Evolutionary conservation across 2,888 invertebrate genomes (phyloP).

Genomic region (Athalia cordata): DNA sequence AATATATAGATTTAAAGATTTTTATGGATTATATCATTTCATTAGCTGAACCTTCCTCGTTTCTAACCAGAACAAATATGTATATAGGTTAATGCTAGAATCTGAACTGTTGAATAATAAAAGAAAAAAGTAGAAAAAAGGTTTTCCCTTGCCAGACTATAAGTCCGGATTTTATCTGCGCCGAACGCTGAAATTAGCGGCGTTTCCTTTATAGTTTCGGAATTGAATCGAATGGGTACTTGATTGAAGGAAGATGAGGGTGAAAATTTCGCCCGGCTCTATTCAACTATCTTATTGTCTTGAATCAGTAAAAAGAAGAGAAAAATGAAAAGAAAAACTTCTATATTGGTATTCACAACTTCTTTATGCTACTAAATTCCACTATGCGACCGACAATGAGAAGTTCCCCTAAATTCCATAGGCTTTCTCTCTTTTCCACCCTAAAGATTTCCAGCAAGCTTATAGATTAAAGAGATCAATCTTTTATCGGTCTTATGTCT

Average conservation of each 20-base stretch:
- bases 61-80: background rate
- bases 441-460: slow-evolving; percentile 2
- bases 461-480: slow-evolving; percentile 34
- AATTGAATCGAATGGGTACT: background rate
- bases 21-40: background rate
- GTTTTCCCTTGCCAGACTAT: too few relatives aligned
- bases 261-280: background rate
- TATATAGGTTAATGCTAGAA: background rate
- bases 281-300: background rate
- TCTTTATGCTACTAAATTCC: slow-evolving; percentile 18
- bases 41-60: background rate
- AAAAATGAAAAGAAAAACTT: background rate
- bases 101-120: background rate
- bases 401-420: slow-evolving; percentile 16
- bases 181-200: too few relatives aligned
- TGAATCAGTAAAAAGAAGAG: background rate
- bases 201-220: too few relatives aligned
- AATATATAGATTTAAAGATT: background rate
- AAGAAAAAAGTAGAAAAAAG: background rate
- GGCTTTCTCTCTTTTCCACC: background rate
- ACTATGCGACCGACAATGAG: background rate
- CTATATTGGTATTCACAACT: slow-evolving; percentile 9
- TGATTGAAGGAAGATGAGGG: background rate
- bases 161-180: too few relatives aligned
- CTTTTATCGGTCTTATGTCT: background rate